These are phyloP conservation scores for Trematomus loennbergii DNA, from an alignment of 2,113 vertebrate genomes.

Conservation along the genomic window DNA sequence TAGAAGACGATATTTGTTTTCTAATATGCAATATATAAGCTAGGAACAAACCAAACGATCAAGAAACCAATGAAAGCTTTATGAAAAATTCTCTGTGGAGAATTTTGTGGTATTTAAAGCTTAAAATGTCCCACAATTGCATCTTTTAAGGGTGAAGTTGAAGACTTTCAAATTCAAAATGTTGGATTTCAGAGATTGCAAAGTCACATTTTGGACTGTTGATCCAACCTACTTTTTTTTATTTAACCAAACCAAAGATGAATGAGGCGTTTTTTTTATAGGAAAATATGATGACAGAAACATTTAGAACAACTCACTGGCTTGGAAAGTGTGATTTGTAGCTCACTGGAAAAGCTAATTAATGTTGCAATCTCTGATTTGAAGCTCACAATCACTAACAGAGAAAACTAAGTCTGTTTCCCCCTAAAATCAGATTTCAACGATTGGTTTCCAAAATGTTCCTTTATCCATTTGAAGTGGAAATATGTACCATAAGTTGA, in stretches of 20 bases:
- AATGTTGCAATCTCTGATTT: constrained; percentile 10
- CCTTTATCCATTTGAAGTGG: background rate
- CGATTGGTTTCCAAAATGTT: constrained; percentile 19
- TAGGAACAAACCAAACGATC: constrained; percentile 63
- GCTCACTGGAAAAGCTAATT: background rate
- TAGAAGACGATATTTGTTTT: constrained; percentile 71
- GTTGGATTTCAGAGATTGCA: constrained; percentile 12
- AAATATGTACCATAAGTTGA: no score
- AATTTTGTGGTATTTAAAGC: constrained; percentile 19
- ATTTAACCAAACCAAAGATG: constrained; percentile 51
- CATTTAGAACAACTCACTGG: background rate
- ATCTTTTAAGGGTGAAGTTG: background rate
- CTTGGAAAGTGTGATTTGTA: background rate
- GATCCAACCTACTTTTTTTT: background rate
- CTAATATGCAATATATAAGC: constrained; percentile 82
- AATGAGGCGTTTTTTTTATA: background rate
- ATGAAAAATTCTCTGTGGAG: constrained; percentile 21
- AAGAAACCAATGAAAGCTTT: constrained; percentile 62
- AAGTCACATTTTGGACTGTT: constrained; percentile 4
- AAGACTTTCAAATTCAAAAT: background rate
- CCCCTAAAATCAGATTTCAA: background rate
- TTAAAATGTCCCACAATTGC: constrained; percentile 14
- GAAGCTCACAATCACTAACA: background rate
- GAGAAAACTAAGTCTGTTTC: background rate
- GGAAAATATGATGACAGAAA: background rate